Evolutionary conservation across 1,140 invertebrate genomes (phyloP).

Genomic region (Hyles euphorbiae): DNA sequence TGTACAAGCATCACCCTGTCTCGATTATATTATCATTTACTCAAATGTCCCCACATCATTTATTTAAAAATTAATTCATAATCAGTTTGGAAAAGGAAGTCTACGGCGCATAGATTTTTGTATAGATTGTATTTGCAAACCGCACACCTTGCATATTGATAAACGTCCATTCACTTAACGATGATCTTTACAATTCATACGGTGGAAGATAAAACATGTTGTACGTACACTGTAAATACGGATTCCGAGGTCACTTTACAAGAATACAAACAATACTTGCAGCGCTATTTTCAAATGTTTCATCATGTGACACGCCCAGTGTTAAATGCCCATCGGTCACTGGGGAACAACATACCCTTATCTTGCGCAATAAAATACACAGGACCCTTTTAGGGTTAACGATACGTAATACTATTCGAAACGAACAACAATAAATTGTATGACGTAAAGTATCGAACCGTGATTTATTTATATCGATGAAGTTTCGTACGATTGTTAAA

Average conservation of each 20-base stretch:
- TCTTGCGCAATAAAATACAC: conserved; percentile 20
- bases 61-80: no score
- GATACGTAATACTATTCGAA: conserved; percentile 2
- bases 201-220: conserved; percentile 6
- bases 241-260: conserved; percentile 4
- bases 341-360: background rate
- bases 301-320: conserved; percentile 7
- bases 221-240: conserved; percentile 13
- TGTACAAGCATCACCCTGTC: no score
- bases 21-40: no score
- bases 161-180: conserved; percentile 1
- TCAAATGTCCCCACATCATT: background rate
- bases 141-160: background rate
- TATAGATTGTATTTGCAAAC: no score
- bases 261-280: conserved; percentile 2
- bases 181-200: conserved; percentile 4
- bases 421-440: conserved; percentile 18
- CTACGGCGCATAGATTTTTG: no score
- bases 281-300: conserved; percentile 7
- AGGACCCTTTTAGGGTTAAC: conserved; percentile 11
- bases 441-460: conserved; percentile 11
- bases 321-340: background rate
- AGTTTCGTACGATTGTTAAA: no score
- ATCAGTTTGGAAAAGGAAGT: no score
- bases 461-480: conserved; percentile 1